Conservation (phyloP, 2,113 vertebrate genomes). For the Euleptes europaea region DNA sequence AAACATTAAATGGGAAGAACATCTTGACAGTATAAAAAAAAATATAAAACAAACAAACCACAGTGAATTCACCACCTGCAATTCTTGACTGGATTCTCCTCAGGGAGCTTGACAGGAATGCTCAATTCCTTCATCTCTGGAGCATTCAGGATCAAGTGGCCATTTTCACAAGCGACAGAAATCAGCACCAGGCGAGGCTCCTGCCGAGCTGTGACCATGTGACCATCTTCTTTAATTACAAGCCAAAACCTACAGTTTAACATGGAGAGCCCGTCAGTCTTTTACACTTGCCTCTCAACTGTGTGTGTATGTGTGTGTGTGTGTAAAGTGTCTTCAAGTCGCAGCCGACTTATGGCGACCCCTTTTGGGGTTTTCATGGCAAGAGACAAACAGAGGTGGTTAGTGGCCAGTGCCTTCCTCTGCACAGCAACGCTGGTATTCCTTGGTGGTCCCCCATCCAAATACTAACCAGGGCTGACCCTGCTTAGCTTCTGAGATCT, state of each 20-base stretch:
- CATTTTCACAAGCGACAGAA: conserved; percentile 61
- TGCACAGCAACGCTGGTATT: too few species aligned
- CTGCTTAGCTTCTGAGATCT: too few species aligned
- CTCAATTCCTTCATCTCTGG: conserved; percentile 64
- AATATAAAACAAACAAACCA: not conserved
- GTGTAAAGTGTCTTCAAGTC: too few species aligned
- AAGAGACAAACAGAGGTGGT: too few species aligned
- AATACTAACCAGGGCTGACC: too few species aligned
- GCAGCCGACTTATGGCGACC: too few species aligned
- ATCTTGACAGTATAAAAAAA: not conserved
- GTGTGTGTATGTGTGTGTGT: too few species aligned
- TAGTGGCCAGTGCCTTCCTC: too few species aligned
- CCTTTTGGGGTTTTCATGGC: too few species aligned
- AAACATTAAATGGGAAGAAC: not conserved
- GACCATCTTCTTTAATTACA: conserved; percentile 76
- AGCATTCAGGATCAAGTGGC: conserved; percentile 9
- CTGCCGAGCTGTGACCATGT: conserved; percentile 79
- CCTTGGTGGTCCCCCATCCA: too few species aligned
- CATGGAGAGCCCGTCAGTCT: not conserved
- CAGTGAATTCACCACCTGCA: conserved; percentile 63
- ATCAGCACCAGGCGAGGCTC: conserved; percentile 79
- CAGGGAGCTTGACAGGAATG: conserved; percentile 60
- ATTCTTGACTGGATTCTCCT: conserved; percentile 38
- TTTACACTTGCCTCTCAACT: not conserved
- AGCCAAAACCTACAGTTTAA: conserved; percentile 76